Evolutionary conservation across 2,113 vertebrate genomes (phyloP).

Genomic region (Fulmarus glacialis): DNA sequence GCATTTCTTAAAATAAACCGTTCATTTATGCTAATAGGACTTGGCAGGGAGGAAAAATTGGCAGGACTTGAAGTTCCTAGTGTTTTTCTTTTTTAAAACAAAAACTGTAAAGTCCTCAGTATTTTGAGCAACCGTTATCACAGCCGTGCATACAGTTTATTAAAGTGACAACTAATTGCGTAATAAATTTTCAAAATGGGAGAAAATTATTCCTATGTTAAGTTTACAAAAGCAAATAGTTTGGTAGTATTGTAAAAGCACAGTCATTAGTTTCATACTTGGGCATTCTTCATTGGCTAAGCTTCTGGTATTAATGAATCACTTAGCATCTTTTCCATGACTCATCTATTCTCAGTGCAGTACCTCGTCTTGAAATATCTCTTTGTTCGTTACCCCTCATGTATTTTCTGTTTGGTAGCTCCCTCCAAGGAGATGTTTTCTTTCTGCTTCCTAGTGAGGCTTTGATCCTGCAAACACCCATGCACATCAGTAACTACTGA

Average conservation of each 20-base stretch:
- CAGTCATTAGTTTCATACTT: constrained; percentile 51
- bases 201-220: constrained; percentile 62
- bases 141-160: constrained; percentile 56
- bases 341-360: constrained; percentile 54
- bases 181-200: constrained; percentile 73
- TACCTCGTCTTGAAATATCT: constrained; percentile 47
- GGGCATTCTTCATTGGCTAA: constrained; percentile 22
- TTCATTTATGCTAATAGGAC: constrained; percentile 88
- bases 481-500: neutral
- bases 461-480: neutral
- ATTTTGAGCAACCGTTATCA: constrained; percentile 73
- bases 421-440: constrained; percentile 30
- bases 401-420: constrained; percentile 18
- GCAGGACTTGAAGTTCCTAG: constrained; percentile 82
- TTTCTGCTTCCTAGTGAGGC: neutral
- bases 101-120: constrained; percentile 69
- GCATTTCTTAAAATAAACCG: constrained; percentile 89
- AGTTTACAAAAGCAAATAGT: constrained; percentile 60
- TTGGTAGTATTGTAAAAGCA: constrained; percentile 50
- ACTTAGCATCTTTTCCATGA: constrained; percentile 58
- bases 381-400: constrained; percentile 21
- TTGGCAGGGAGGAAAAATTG: constrained; percentile 84
- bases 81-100: constrained; percentile 77
- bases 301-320: constrained; percentile 58
- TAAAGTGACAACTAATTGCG: constrained; percentile 63